Base-by-base conservation (phyloP, 1,140 invertebrate species). In the Chironomus striatipennis region DNA sequence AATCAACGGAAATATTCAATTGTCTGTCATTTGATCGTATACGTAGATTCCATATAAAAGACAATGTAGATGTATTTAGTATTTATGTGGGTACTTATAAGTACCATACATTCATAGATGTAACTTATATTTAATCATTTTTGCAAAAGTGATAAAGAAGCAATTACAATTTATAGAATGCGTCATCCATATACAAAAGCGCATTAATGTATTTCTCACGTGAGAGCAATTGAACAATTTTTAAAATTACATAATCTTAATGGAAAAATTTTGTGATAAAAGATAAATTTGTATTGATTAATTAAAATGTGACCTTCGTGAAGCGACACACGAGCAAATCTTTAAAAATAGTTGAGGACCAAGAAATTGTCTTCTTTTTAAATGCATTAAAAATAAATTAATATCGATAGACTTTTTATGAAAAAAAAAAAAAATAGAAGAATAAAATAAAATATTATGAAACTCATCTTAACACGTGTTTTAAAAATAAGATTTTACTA, bases 101-200 rank as follows among this genome's bases (percentile, higher is more conserved):
- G 47, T 57, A n/a, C n/a, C n/a, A n/a, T n/a, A 47, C 43, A 15
- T 2, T 47, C 12, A 57, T 57, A 57, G n/a, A n/a, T n/a, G 47
- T n/a, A n/a, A 57, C 43, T 10, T 2, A 47, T 3, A 8, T 47
- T 57, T n/a, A 57, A 57, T 57, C 12, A 57, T 15, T 57, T 57
- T 57, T 57, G 47, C 47, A 57, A 7, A 57, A n/a, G 47, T 57
- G 47, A 57, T 57, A 57, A 57, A 57, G n/a, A n/a, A n/a, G n/a
- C 47, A 57, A n/a, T 57, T 57, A 57, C 47, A 57, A 57, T 57
- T 10, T 57, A n/a, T n/a, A n/a, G 9, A n/a, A 15, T 57, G 12
- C 47, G 47, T 57, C 47, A 57, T 57, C 47, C n/a, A n/a, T 34
- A 34, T 34, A 57, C 47, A 10, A 57, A n/a, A n/a, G n/a, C 12